Evolutionary conservation across 2,113 vertebrate genomes (phyloP).

Genomic region (Pachyramphus minor): DNA sequence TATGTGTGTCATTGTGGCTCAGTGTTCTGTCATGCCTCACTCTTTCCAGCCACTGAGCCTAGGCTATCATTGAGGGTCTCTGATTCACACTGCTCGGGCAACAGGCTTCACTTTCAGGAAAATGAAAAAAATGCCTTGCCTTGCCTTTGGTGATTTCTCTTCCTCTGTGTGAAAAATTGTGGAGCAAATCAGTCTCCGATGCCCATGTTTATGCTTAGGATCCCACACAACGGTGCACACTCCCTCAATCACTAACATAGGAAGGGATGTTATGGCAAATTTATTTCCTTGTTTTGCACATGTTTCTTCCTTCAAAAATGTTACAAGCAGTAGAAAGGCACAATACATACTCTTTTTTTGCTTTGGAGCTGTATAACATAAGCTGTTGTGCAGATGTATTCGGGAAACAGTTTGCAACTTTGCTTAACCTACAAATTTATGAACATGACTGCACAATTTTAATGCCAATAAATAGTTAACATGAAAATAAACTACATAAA

Average conservation of each 20-base stretch:
- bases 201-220: not conserved
- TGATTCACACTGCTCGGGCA: not conserved
- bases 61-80: not conserved
- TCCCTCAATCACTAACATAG: not conserved
- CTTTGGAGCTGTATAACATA: not conserved
- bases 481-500: not conserved
- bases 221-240: rapidly evolving
- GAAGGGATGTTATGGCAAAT: not conserved
- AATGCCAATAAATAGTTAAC: not conserved
- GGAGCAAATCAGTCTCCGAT: not conserved
- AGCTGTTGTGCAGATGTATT: not conserved
- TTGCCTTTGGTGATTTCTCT: not conserved
- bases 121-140: not conserved
- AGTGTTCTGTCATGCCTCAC: not conserved
- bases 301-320: not conserved
- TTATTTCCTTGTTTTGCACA: not conserved
- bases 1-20: not conserved
- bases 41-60: not conserved
- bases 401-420: not conserved
- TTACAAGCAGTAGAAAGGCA: not conserved
- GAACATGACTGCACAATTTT: not conserved
- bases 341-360: not conserved
- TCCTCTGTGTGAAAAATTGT: not conserved
- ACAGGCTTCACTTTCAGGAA: not conserved
- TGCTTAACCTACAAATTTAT: not conserved